Evolutionary conservation across 2,888 invertebrate genomes (phyloP), one percentile per base, ranked within the genome.

Genomic region (Anarsia innoxiella): DNA sequence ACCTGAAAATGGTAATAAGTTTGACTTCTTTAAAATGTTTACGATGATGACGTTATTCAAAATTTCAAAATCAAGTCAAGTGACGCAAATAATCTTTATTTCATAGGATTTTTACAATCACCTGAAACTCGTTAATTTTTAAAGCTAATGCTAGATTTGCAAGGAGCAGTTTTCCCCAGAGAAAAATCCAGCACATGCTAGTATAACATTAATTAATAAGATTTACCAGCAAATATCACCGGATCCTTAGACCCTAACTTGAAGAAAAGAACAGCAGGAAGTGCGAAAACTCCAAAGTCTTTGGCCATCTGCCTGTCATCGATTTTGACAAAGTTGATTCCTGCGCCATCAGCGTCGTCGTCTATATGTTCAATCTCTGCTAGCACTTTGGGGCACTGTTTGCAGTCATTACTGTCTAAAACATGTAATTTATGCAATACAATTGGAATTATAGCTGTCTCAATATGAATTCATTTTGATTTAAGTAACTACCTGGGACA

Each of bases 381-480:
- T 51, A 96, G 86, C 14, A 96, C 96, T 66, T 92, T 89, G 51
- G 93, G 93, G 68, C 96, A 96, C 76, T 96, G 96, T 78, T 95
- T 96, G 86, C 96, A 96, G 82, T 96, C 95, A 87, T 93, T 93
- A 87, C 95, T 95, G 86, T 95, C 96, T 96, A 86, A 79, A 89
- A 89, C 77, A 86, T 77, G 74, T 71, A 60, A 69, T 65, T 73
- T 75, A 76, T 82, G 74, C 68, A 78, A 78, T 73, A 73, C 62
- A 68, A 65, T 67, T 66, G 63, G 59, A 69, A 65, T 58, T 58
- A 59, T 57, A 19, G 19, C 4, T 19, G 19, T 19, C 8, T 8
- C 19, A 3, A 19, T 19, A 5, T 19, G 3, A 19, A 19, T 5
- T 19, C 19, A 19, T 19, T 19, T 19, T 19, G 19, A 19, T 5